A percentile compares a stretch with the other conserved stretches of the same genome.
Conservation (phyloP, 2,888 invertebrate genomes). For the Amblyteles armatorius region DNA sequence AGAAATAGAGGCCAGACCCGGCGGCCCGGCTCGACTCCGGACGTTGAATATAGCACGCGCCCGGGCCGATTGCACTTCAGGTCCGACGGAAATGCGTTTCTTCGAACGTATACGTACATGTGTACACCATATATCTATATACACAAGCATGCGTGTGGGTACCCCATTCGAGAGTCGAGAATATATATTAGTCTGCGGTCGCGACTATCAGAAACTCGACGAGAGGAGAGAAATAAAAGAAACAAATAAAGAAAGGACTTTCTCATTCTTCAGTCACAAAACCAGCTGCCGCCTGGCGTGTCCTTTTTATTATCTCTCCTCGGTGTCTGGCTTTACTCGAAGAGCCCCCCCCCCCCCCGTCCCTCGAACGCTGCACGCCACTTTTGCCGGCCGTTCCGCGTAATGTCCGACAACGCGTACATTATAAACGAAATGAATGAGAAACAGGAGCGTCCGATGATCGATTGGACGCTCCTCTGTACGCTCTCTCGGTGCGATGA, state of each 20-base stretch:
- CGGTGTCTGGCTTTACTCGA: slow-evolving; percentile 21
- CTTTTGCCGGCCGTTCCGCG: neutral
- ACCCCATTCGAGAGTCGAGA: slow-evolving; percentile 61
- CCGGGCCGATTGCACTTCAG: slow-evolving; percentile 44
- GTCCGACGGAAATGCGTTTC: slow-evolving; percentile 68
- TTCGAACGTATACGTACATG: slow-evolving; percentile 9
- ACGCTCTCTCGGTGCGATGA: slow-evolving; percentile 26
- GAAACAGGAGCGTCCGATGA: slow-evolving; percentile 61
- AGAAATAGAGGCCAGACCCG: slow-evolving; percentile 73
- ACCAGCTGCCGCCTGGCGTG: slow-evolving; percentile 59
- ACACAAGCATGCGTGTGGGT: neutral
- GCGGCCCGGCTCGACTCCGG: slow-evolving; percentile 46
- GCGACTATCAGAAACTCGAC: slow-evolving; percentile 60
- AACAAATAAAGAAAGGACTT: slow-evolving; percentile 40
- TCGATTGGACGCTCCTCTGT: slow-evolving; percentile 49
- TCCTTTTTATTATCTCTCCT: slow-evolving; percentile 52
- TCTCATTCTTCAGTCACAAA: slow-evolving; percentile 62
- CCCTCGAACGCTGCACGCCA: slow-evolving; percentile 26
- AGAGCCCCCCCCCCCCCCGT: neutral
- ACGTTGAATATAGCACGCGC: slow-evolving; percentile 57
- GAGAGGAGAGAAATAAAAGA: slow-evolving; percentile 31
- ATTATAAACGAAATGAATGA: slow-evolving; percentile 62
- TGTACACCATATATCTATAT: neutral
- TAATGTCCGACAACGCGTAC: slow-evolving; percentile 22
- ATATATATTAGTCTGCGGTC: slow-evolving; percentile 70